phyloP scores from a whole-genome alignment of 2,113 vertebrate genomes.

The Muscicapa adusta region DNA sequence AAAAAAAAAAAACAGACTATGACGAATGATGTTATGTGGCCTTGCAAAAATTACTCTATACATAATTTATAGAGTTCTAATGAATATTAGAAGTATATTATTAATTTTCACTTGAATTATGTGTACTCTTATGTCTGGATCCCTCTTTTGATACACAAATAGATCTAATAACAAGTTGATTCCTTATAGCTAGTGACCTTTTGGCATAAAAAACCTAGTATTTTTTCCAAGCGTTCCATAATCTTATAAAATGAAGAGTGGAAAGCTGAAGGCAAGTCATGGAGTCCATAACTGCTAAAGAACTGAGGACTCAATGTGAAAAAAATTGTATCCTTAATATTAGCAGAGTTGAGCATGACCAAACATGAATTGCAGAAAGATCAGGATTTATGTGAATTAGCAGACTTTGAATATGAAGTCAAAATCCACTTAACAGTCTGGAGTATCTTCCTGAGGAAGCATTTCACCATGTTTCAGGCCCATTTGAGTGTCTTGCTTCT shows the following conservation, averaged over 20 bases:
- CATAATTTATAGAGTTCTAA: background rate
- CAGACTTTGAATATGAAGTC: background rate
- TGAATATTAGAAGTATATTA: background rate
- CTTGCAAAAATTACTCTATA: background rate
- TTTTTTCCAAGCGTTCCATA: background rate
- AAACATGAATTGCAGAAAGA: background rate
- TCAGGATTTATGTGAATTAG: background rate
- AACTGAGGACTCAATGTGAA: background rate
- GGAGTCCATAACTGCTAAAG: background rate
- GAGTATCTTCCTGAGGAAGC: background rate
- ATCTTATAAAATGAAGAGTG: background rate
- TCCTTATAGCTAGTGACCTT: background rate
- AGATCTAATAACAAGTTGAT: background rate
- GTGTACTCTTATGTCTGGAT: background rate
- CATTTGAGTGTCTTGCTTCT: background rate
- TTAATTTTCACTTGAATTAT: background rate
- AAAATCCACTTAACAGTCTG: background rate
- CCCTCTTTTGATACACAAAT: background rate
- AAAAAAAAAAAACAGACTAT: background rate
- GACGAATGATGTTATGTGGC: background rate
- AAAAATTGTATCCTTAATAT: background rate
- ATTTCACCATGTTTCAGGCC: background rate
- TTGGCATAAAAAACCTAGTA: background rate
- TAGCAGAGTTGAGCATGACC: background rate
- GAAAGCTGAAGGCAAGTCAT: background rate